Conservation (phyloP, 2,797 vertebrate genomes). For the Channallabes apus region DNA sequence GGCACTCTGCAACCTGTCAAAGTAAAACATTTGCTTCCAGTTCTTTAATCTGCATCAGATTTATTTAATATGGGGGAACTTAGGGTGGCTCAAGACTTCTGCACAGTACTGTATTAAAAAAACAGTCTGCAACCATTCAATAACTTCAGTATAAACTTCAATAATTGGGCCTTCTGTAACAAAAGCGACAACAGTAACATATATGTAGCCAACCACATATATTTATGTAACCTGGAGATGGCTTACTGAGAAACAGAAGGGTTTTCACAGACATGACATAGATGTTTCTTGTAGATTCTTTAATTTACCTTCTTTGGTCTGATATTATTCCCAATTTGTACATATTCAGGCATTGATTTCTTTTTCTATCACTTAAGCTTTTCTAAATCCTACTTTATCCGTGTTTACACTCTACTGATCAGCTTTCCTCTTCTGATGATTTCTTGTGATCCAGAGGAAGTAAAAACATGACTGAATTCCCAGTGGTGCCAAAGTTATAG, state of each 20-base stretch:
- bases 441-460: neutral
- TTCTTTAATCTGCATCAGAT: too few species aligned
- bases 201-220: too few species aligned
- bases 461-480: slow-evolving; percentile 5
- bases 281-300: neutral
- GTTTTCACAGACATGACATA: neutral
- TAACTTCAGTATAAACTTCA: neutral
- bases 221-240: neutral
- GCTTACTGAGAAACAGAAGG: neutral
- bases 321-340: neutral
- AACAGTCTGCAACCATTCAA: neutral
- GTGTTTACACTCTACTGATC: neutral
- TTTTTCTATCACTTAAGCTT: neutral
- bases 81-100: too few species aligned
- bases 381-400: neutral
- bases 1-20: too few species aligned
- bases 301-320: neutral
- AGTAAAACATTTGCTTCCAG: too few species aligned
- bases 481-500: neutral
- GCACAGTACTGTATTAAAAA: neutral
- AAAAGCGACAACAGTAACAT: neutral
- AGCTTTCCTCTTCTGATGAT: neutral
- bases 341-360: neutral
- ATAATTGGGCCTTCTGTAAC: neutral
- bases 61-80: too few species aligned